Evolutionary conservation across 2,888 invertebrate species (phyloP).

Genomic region (Cosmopolites sordidus): DNA sequence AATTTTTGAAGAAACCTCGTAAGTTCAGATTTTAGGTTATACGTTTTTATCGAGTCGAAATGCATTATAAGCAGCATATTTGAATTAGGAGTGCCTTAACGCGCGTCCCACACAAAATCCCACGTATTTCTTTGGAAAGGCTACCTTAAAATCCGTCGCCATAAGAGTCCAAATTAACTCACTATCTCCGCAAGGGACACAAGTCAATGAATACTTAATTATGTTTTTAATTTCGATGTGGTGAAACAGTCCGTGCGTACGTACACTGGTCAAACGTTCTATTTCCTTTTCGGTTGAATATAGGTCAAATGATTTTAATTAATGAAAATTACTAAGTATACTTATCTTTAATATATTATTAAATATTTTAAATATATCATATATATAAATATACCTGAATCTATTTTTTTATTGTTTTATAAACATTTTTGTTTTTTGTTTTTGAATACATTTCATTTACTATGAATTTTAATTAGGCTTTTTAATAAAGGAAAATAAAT

Average conservation of each 20-base stretch:
- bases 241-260: conserved; percentile 30
- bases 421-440: too few species aligned
- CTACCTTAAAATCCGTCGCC: conserved; percentile 31
- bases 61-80: conserved; percentile 38
- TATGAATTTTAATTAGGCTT: too few species aligned
- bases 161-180: conserved; percentile 17
- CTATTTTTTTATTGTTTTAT: too few species aligned
- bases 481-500: too few species aligned
- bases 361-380: too few species aligned
- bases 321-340: too few species aligned
- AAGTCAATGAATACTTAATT: conserved; percentile 36
- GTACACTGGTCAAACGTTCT: too few species aligned
- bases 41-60: conserved; percentile 34
- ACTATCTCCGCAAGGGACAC: conserved; percentile 16
- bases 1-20: not conserved
- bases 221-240: conserved; percentile 35
- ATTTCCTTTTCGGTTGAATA: too few species aligned
- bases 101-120: conserved; percentile 36
- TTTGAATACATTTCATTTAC: too few species aligned
- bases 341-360: too few species aligned
- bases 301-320: too few species aligned
- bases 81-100: conserved; percentile 39
- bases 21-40: conserved; percentile 15
- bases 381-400: too few species aligned
- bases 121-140: conserved; percentile 34